A percentile compares a stretch with the other conserved stretches of the same genome.
phyloP scores from a whole-genome alignment of 1,140 invertebrate genomes.

The Eueides isabella region DNA sequence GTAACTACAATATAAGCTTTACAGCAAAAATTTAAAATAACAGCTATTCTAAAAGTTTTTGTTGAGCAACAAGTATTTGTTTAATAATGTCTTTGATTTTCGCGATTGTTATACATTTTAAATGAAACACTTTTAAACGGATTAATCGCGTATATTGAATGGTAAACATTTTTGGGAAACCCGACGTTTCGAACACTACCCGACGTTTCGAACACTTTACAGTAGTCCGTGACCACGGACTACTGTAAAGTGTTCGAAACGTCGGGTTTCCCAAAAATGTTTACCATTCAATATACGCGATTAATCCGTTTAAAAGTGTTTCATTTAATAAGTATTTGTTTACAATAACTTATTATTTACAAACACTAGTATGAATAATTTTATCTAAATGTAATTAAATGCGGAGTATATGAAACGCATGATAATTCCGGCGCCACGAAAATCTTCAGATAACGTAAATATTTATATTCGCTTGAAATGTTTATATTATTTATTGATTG shows the following conservation, averaged over 20 bases:
- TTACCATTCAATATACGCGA: too few relatives aligned
- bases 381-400: background rate
- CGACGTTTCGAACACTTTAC: too few relatives aligned
- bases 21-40: background rate
- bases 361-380: background rate
- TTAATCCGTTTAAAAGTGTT: too few relatives aligned
- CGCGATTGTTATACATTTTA: too few relatives aligned
- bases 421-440: background rate
- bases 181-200: too few relatives aligned
- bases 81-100: too few relatives aligned
- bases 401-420: background rate
- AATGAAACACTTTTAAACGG: too few relatives aligned
- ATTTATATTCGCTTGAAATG: background rate
- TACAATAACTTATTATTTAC: background rate
- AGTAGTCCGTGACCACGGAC: too few relatives aligned
- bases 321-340: background rate
- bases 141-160: too few relatives aligned
- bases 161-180: too few relatives aligned
- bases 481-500: background rate
- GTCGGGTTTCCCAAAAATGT: too few relatives aligned
- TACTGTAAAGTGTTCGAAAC: too few relatives aligned
- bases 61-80: background rate
- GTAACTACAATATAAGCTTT: background rate
- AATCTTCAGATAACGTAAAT: constrained; percentile 1
- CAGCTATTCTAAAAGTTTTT: background rate